Percentiles rank a stretch among this genome's conserved stretches.
These are phyloP conservation scores for Pipra filicauda DNA, from an alignment of 2,113 vertebrate species.

Conservation along the genomic window DNA sequence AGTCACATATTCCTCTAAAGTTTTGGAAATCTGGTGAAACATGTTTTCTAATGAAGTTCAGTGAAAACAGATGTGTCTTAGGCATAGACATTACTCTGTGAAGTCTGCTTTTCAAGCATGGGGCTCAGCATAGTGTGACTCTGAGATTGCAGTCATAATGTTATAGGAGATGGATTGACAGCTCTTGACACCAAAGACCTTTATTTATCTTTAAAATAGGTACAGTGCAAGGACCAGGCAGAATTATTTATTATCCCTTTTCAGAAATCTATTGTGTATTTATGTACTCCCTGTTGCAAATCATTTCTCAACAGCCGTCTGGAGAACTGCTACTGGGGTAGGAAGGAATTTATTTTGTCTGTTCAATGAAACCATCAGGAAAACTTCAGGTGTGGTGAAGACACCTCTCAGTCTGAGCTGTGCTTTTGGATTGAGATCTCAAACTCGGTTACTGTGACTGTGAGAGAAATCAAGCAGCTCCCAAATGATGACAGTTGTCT, in stretches of 20 bases:
- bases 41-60: not conserved
- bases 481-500: not conserved
- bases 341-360: not conserved
- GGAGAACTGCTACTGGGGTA: not conserved
- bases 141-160: not conserved
- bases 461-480: not conserved
- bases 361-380: not conserved
- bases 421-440: not conserved
- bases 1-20: not conserved
- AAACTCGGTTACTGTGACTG: not conserved
- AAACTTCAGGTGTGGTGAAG: not conserved
- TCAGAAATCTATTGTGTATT: constrained; percentile 2
- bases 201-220: not conserved
- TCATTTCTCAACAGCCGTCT: not conserved
- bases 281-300: not conserved
- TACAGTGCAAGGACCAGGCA: not conserved
- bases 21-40: not conserved
- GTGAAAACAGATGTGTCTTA: not conserved
- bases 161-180: not conserved
- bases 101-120: not conserved
- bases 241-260: not conserved
- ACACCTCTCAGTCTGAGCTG: not conserved
- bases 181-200: not conserved
- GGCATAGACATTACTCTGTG: not conserved
- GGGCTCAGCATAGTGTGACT: not conserved